Conservation (phyloP, 2,113 vertebrate species). For the Cygnus buccinator region DNA sequence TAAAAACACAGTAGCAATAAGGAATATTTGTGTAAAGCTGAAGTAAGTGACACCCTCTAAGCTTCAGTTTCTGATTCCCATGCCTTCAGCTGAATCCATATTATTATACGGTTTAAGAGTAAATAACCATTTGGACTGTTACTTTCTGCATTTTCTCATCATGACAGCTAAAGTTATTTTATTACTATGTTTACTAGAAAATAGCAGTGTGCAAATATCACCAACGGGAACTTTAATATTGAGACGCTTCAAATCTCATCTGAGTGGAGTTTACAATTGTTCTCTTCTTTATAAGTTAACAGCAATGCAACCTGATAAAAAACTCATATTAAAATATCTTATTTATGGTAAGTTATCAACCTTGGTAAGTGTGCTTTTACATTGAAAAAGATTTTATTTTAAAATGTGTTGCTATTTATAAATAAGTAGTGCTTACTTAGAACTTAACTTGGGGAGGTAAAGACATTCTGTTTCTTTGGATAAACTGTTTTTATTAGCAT, state of each 20-base stretch:
- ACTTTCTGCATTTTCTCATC: not conserved
- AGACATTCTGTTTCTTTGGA: not conserved
- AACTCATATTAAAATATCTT: constrained; percentile 51
- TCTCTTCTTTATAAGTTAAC: constrained; percentile 60
- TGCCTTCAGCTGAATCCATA: not conserved
- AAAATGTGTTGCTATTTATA: not conserved
- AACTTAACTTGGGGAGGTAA: not conserved
- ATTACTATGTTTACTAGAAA: constrained; percentile 53
- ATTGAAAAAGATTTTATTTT: not conserved
- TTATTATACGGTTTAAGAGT: not conserved
- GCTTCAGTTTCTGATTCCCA: not conserved
- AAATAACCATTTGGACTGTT: not conserved
- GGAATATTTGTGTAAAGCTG: not conserved
- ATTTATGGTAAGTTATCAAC: constrained; percentile 55
- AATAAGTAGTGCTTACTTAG: not conserved
- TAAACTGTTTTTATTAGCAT: not conserved
- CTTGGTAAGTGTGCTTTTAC: not conserved
- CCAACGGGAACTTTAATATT: constrained; percentile 68
- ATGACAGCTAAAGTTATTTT: not conserved
- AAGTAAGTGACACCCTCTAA: not conserved
- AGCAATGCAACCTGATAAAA: constrained; percentile 34
- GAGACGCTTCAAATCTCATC: constrained; percentile 46
- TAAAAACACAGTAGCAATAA: not conserved
- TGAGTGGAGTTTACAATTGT: constrained; percentile 64
- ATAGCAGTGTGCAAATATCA: constrained; percentile 52